Conservation (phyloP, 2,888 invertebrate genomes). For the Apoda limacodes region DNA sequence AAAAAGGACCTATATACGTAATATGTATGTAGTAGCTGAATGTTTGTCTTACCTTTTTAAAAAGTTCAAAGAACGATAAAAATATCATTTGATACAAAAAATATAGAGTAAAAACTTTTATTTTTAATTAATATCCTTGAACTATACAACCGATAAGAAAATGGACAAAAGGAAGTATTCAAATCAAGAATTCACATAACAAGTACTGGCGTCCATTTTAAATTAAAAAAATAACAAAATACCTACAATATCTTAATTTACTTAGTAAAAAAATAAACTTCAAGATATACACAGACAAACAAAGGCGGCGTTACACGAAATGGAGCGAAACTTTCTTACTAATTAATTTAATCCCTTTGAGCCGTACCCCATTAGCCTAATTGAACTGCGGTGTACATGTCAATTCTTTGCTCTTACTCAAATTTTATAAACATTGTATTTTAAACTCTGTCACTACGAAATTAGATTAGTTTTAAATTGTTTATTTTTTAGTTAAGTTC, state of each 20-base stretch:
- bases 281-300: slow-evolving; percentile 42
- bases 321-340: slow-evolving; percentile 64
- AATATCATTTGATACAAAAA: no score
- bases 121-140: no score
- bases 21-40: no score
- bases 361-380: slow-evolving; percentile 66
- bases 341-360: slow-evolving; percentile 69
- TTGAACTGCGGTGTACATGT: slow-evolving; percentile 69
- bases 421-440: slow-evolving; percentile 13
- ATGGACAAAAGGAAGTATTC: slow-evolving; percentile 4
- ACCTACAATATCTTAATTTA: slow-evolving; percentile 23
- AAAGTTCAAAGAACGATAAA: no score
- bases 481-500: slow-evolving; percentile 21
- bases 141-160: no score
- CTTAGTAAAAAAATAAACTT: slow-evolving; percentile 26
- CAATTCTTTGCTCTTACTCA: slow-evolving; percentile 56
- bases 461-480: slow-evolving; percentile 21
- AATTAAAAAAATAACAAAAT: slow-evolving; percentile 23
- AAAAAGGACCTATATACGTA: no score
- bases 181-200: slow-evolving; percentile 6
- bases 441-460: slow-evolving; percentile 19
- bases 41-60: no score
- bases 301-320: slow-evolving; percentile 55
- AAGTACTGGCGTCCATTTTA: slow-evolving; percentile 8
- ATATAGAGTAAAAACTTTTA: no score